These are phyloP conservation scores for Syndactyla subalaris DNA, from an alignment of 2,797 vertebrate genomes.

Conservation along the genomic window DNA sequence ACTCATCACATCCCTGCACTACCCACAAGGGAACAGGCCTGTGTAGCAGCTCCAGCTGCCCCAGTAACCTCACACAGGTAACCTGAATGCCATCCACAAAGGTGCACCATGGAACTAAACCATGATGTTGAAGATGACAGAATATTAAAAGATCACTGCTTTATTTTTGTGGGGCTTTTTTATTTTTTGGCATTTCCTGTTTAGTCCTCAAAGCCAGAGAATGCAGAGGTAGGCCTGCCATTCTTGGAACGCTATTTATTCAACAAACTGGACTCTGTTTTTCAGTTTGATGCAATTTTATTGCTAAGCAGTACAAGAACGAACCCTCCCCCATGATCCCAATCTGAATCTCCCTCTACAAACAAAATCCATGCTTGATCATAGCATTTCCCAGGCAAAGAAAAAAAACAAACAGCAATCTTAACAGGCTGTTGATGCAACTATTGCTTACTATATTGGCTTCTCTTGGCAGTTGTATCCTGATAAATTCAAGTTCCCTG, in stretches of 20 bases:
- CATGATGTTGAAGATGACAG: background rate
- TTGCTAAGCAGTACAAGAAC: background rate
- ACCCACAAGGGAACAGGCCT: background rate
- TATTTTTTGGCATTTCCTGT: conserved; percentile 60
- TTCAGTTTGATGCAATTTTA: conserved; percentile 30
- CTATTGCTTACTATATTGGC: background rate
- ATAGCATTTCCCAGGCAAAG: background rate
- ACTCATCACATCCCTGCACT: fast-evolving
- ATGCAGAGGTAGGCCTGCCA: conserved; percentile 43
- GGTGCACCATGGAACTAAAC: background rate
- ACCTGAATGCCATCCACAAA: background rate
- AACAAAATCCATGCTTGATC: background rate
- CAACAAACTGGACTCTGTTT: background rate
- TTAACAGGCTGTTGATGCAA: background rate
- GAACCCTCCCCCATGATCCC: background rate
- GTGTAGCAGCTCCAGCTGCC: background rate
- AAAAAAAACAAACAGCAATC: background rate
- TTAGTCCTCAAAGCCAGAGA: conserved; percentile 45
- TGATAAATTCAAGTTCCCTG: conserved; percentile 12
- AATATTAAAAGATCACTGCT: background rate
- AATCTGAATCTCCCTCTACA: background rate
- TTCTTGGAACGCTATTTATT: conserved; percentile 17
- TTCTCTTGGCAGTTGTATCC: background rate
- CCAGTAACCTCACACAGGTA: background rate
- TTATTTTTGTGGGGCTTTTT: background rate